Evolutionary conservation across 2,113 vertebrate species (phyloP), one percentile per base, ranked within the genome.

Genomic region (Clinocottus analis): DNA sequence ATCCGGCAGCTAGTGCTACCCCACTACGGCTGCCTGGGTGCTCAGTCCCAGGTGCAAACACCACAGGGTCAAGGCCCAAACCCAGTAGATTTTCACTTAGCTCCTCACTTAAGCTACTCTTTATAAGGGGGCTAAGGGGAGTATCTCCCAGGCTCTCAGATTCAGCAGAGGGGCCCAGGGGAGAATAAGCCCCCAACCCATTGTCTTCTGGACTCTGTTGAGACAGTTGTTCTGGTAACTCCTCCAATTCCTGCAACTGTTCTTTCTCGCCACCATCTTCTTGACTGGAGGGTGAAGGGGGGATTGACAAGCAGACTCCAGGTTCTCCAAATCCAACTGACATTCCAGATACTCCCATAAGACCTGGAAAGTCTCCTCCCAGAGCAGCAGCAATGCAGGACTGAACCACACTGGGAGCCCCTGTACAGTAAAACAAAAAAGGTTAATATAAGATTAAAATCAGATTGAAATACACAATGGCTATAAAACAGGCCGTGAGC

Each of bases 41-140:
- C 86, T 92, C 74, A 45, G 88, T 94, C 80, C 89, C 95, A 33
- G 91, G 94, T 70, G 89, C 95, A 77, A 95, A 94, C 4, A 87
- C 79, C 33, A 87, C 93, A 0, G 94, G 93, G 80, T 95, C 92
- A 2, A 95, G 93, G 19, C 95, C 95, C 87, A 96, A 86, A 39
- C 95, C 96, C 75, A 97, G 75, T 17, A 97, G 94, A 81, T 96
- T 97, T 91, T 96, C 96, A 83, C 95, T 96, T 58, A 96, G 92
- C 90, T 97, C 97, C 80, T 96, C 95, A n/a, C 95, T 96, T 70
- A 96, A 93, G 79, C 96, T 96, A 77, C 94, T 96, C 83, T 96
- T 96, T 85, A 97, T 94, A 6, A 97, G 93, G 2, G 97, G 97
- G 74, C 97, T 97, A 45, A 96, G 93, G 1, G 96, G 96, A 11